A percentile compares a stretch with the other conserved stretches of the same genome.
Conservation (phyloP, 2,888 invertebrate genomes). For the Automeris io region DNA sequence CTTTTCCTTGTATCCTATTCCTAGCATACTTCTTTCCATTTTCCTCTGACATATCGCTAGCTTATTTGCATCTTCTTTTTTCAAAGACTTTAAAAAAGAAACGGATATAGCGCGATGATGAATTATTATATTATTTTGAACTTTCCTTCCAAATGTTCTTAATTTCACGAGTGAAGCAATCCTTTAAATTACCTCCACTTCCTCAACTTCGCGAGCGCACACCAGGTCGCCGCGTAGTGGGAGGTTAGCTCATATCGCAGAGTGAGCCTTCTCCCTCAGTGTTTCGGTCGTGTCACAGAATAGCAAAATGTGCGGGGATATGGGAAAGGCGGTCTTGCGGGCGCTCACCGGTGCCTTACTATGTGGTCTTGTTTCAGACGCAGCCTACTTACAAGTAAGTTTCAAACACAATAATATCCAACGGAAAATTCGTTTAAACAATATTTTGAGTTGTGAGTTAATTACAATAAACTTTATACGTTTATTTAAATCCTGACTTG, state of each 20-base stretch:
- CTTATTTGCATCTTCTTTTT: no score
- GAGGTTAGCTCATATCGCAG: not conserved
- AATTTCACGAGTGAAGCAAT: not conserved
- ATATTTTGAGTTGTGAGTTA: no score
- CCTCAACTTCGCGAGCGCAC: not conserved
- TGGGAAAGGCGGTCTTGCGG: slow-evolving; percentile 67
- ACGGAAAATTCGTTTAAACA: no score
- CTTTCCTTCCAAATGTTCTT: no score
- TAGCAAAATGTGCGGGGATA: slow-evolving; percentile 63
- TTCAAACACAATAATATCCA: not conserved
- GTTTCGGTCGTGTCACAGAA: not conserved
- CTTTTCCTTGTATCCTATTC: no score
- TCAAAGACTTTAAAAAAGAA: no score
- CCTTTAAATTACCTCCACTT: not conserved
- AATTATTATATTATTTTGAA: no score
- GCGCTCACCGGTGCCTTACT: slow-evolving; percentile 66
- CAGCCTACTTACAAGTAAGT: slow-evolving; percentile 66
- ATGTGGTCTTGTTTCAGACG: slow-evolving; percentile 61
- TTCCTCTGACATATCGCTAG: no score
- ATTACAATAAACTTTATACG: no score
- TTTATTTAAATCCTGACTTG: no score
- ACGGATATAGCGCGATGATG: no score
- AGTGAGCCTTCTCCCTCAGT: not conserved
- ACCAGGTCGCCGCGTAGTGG: not conserved
- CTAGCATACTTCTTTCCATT: no score